Conservation (phyloP, 2,113 vertebrate species). For the Pseudolaguvia tuberculata region DNA sequence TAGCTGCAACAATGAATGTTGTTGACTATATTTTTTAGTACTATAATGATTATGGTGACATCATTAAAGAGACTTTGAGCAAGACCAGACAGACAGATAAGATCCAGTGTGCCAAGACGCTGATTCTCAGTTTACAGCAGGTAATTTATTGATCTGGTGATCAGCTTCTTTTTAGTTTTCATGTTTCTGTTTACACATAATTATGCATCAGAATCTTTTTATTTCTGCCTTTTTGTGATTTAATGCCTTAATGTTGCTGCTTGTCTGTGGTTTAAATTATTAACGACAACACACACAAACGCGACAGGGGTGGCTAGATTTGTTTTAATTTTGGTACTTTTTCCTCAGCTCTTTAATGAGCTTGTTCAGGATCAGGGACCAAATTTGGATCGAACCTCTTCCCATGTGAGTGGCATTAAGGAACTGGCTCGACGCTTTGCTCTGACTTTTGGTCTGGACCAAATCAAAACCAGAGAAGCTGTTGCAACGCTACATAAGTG, state of each 20-base stretch:
- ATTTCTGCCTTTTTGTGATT: slow-evolving; percentile 2
- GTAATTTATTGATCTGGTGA: slow-evolving; percentile 66
- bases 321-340: neutral
- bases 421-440: slow-evolving; percentile 94
- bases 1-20: neutral
- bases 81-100: slow-evolving; percentile 98
- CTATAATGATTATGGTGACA: slow-evolving; percentile 98
- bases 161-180: too few relatives aligned
- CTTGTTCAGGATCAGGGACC: slow-evolving; percentile 96
- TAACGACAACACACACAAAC: neutral
- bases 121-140: slow-evolving; percentile 99
- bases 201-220: too few relatives aligned
- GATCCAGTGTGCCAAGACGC: slow-evolving; percentile 97
- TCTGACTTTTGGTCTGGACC: slow-evolving; percentile 95
- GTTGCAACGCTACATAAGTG: slow-evolving; percentile 98
- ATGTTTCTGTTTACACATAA: neutral
- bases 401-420: slow-evolving; percentile 96
- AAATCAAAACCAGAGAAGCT: slow-evolving; percentile 97
- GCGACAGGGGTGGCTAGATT: neutral
- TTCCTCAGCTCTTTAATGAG: slow-evolving; percentile 90
- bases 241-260: neutral
- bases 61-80: slow-evolving; percentile 98
- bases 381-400: slow-evolving; percentile 93
- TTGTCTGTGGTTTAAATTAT: neutral
- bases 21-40: slow-evolving; percentile 70